Percentiles rank a stretch among this genome's conserved stretches.
phyloP scores from a whole-genome alignment of 2,888 invertebrate species.

The Limnephilus marmoratus region DNA sequence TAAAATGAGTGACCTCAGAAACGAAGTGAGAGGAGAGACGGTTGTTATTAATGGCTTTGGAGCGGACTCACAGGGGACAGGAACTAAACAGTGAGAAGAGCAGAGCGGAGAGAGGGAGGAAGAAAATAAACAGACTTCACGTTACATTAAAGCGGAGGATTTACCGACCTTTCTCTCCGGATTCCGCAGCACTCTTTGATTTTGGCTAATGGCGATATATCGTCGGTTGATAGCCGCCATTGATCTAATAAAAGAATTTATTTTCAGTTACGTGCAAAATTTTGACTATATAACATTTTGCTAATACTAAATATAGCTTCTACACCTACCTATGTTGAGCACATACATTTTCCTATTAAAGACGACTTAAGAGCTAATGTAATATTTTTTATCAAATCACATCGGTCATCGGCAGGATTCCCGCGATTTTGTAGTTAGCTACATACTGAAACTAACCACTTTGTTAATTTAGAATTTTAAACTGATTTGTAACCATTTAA shows the following conservation, averaged over 20 bases:
- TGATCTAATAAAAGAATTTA: not conserved
- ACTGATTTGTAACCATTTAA: no score
- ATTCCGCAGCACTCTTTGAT: not conserved
- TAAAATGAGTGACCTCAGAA: not conserved
- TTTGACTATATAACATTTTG: not conserved
- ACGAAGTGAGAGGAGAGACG: not conserved
- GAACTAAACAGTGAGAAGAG: slow-evolving; percentile 17
- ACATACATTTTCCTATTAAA: no score
- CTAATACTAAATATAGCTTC: no score
- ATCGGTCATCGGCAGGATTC: no score
- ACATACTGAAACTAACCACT: no score
- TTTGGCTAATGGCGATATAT: not conserved
- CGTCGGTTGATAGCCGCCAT: not conserved
- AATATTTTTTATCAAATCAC: no score
- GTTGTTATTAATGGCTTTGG: slow-evolving; percentile 16
- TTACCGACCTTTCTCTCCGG: not conserved
- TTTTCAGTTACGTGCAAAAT: not conserved
- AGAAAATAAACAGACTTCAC: slow-evolving; percentile 14
- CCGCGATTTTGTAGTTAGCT: no score
- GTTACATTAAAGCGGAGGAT: slow-evolving; percentile 5
- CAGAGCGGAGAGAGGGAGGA: not conserved
- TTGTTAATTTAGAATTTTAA: no score
- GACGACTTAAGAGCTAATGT: no score
- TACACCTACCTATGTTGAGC: no score
- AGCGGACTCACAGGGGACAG: not conserved